Evolutionary conservation across 53 echinoderm and acorn worm genomes (phyloP), one percentile per base, ranked within the genome.

Genomic region (Paelopatides confundens): DNA sequence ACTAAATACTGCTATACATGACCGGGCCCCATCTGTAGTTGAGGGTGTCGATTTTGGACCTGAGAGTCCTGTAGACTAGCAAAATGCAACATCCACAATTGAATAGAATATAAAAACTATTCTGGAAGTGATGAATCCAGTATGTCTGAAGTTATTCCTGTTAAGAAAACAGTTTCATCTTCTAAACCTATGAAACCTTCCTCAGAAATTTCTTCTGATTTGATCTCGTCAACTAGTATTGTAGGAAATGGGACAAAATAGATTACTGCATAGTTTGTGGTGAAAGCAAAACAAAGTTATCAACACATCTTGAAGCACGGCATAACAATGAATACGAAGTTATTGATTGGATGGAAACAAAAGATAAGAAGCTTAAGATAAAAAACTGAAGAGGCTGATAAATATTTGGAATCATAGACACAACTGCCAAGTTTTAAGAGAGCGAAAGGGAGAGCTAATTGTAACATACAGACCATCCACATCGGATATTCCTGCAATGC

Each of bases 341-440:
- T 29, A 58, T 71, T 6, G 74, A 87, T 23, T 87, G 62, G 58
- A 49, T 87, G 35, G 13, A 53, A 17, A n/a, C n/a, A 53, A 53
- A 53, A 47, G 54, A 88, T 33, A 77, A 77, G 24, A 33, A 21
- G 12, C 30, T 76, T 63, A 87, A 77, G 33, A 33, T 33, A 24
- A 71, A 39, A 35, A 53, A 23, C 29, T 77, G 65, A 81, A 39
- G 13, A 74, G 36, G 36, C 31, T 87, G 1, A 14, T 62, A 32
- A 87, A 87, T 29, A 31, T 53, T 34, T 51, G 87, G 3, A 87
- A 87, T 36, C 74, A 87, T 87, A 34, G 69, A 9, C 87, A 87
- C 24, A 87, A 87, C 35, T 87, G 50, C 15, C 21, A 71, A 35
- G 87, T 87, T 52, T 58, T 87, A 51, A 50, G 54, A 35, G 37